phyloP scores from a whole-genome alignment of 2,797 vertebrate genomes.

The Rhabdomys pumilio region DNA sequence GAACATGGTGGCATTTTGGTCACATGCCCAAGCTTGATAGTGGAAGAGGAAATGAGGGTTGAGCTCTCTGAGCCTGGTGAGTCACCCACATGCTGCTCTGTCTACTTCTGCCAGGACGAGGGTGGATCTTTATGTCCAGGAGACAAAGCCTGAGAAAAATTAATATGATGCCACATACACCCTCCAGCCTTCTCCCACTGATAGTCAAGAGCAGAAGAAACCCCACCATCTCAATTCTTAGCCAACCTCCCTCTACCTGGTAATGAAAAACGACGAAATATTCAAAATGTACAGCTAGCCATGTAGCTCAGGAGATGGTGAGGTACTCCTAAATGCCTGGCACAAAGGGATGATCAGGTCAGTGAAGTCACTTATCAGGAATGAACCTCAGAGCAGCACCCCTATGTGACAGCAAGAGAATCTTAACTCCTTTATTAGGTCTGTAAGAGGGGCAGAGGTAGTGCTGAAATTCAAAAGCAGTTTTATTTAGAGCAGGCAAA shows the following conservation, averaged over 20 bases:
- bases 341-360: background rate
- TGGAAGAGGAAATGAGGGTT: background rate
- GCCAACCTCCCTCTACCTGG: background rate
- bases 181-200: background rate
- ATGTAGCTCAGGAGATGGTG: background rate
- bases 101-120: background rate
- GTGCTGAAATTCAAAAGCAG: background rate
- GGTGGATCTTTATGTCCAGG: background rate
- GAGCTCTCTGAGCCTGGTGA: background rate
- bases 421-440: background rate
- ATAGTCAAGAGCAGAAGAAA: slow-evolving; percentile 16
- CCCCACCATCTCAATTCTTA: slow-evolving; percentile 38
- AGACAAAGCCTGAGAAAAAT: slow-evolving; percentile 55
- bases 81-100: background rate
- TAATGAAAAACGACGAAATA: slow-evolving; percentile 29
- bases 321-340: background rate
- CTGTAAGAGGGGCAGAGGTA: background rate
- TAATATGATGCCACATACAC: background rate
- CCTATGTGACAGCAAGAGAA: background rate
- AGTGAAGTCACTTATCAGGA: background rate
- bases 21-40: background rate
- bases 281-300: background rate
- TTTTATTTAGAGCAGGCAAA: background rate
- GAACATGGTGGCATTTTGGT: background rate
- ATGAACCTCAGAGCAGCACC: background rate